Evolutionary conservation across 2,888 invertebrate genomes (phyloP).

Genomic region (Elegia similella): DNA sequence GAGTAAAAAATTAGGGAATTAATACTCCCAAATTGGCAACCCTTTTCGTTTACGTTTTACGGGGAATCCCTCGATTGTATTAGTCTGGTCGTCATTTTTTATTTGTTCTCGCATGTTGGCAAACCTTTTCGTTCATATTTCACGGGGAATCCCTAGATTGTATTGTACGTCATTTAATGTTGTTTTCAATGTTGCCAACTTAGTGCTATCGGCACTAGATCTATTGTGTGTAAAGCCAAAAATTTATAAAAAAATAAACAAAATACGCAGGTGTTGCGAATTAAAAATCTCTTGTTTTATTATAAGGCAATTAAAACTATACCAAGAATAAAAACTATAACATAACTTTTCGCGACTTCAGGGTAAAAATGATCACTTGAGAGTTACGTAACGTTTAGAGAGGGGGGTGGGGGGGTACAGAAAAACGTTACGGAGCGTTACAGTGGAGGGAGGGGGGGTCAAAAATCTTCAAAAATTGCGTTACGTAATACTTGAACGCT

Average conservation of each 20-base stretch:
- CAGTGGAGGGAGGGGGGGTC: too few relatives aligned
- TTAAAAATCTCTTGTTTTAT: constrained; percentile 10
- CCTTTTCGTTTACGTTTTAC: constrained; percentile 3
- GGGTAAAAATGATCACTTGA: too few relatives aligned
- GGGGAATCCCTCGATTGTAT: constrained; percentile 6
- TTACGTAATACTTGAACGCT: too few relatives aligned
- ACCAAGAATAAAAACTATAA: constrained; percentile 6
- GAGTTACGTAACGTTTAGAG: too few relatives aligned
- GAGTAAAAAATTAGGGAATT: constrained; percentile 11
- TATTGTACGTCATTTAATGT: too few relatives aligned
- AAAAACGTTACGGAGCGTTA: too few relatives aligned
- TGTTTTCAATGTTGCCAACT: too few relatives aligned
- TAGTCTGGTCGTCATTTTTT: constrained; percentile 10
- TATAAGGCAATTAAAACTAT: constrained; percentile 6
- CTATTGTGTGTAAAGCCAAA: constrained; percentile 2
- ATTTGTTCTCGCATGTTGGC: constrained; percentile 1
- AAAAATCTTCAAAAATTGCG: too few relatives aligned
- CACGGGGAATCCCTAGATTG: too few relatives aligned
- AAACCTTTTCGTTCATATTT: too few relatives aligned
- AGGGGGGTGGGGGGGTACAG: too few relatives aligned
- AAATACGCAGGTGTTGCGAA: constrained; percentile 10
- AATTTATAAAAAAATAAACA: constrained; percentile 6
- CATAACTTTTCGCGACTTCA: constrained; percentile 3
- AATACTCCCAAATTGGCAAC: constrained; percentile 5
- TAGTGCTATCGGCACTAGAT: too few relatives aligned